phyloP scores from a whole-genome alignment of 2,888 invertebrate genomes.

The Mesoligia furuncula region DNA sequence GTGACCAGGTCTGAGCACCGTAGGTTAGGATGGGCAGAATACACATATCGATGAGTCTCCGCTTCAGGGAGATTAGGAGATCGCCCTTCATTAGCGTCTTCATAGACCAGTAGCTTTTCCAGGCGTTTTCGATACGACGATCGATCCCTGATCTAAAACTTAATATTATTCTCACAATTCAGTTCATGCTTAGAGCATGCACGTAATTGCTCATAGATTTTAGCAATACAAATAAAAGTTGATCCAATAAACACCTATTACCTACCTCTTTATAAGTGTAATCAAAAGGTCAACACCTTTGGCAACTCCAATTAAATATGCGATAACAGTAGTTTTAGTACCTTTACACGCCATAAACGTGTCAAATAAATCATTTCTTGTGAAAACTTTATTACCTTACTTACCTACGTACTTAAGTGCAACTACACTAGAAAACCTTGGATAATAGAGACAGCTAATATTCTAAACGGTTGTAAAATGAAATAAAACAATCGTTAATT shows the following conservation, averaged over 20 bases:
- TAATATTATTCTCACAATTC: constrained; percentile 7
- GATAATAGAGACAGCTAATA: constrained; percentile 42
- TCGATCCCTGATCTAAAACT: too few species aligned
- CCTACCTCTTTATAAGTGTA: constrained; percentile 14
- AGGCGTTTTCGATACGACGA: too few species aligned
- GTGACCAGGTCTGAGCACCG: too few species aligned
- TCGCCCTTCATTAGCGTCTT: too few species aligned
- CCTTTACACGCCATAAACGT: constrained; percentile 47
- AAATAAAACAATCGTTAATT: constrained; percentile 47
- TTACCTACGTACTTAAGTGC: constrained; percentile 18
- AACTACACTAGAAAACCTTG: constrained; percentile 55
- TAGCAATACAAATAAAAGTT: constrained; percentile 32
- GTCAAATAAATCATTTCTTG: constrained; percentile 57
- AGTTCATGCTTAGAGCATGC: background rate
- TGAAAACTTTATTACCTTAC: constrained; percentile 44
- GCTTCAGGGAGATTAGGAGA: too few species aligned
- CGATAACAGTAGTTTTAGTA: constrained; percentile 54
- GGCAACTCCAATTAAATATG: constrained; percentile 43
- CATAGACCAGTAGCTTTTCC: too few species aligned
- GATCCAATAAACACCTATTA: constrained; percentile 29
- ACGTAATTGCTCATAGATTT: constrained; percentile 7
- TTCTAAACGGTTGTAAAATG: constrained; percentile 30
- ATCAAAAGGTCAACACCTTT: constrained; percentile 43
- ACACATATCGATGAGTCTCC: too few species aligned
- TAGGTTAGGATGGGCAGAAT: too few species aligned